phyloP scores from a whole-genome alignment of 2,888 invertebrate species.

The Calliopum simillimum region DNA sequence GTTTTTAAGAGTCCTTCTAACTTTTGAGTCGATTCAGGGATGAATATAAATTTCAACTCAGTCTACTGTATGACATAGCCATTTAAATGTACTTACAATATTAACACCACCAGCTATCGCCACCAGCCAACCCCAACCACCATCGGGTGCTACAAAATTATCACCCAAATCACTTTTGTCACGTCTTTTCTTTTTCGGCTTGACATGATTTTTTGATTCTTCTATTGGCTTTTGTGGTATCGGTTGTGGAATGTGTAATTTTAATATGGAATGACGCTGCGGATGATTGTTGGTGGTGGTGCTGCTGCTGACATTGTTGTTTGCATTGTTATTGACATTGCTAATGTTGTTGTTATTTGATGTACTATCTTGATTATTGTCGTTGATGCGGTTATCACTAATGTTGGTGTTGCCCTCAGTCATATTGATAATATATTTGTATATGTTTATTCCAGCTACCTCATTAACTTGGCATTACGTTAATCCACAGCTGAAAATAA shows the following conservation, averaged over 20 bases:
- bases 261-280: conserved; percentile 33
- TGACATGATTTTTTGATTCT: conserved; percentile 7
- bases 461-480: conserved; percentile 2
- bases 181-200: conserved; percentile 58
- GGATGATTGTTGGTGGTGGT: conserved; percentile 10
- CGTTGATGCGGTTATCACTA: conserved; percentile 8
- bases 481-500: neutral
- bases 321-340: conserved; percentile 12
- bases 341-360: conserved; percentile 8
- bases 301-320: conserved; percentile 6
- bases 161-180: conserved; percentile 66
- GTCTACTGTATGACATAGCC: too few species aligned
- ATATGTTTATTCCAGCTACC: neutral
- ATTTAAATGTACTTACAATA: conserved; percentile 72
- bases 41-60: too few species aligned
- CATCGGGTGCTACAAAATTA: conserved; percentile 78
- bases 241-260: conserved; percentile 41
- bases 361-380: conserved; percentile 14
- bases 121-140: conserved; percentile 81
- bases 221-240: conserved; percentile 20
- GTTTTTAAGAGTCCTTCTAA: too few species aligned
- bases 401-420: conserved; percentile 2
- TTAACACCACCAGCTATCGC: conserved; percentile 78
- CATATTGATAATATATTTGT: too few species aligned
- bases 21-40: too few species aligned